phyloP scores from a whole-genome alignment of 2,888 invertebrate genomes.

The Aleiodes testaceus region DNA sequence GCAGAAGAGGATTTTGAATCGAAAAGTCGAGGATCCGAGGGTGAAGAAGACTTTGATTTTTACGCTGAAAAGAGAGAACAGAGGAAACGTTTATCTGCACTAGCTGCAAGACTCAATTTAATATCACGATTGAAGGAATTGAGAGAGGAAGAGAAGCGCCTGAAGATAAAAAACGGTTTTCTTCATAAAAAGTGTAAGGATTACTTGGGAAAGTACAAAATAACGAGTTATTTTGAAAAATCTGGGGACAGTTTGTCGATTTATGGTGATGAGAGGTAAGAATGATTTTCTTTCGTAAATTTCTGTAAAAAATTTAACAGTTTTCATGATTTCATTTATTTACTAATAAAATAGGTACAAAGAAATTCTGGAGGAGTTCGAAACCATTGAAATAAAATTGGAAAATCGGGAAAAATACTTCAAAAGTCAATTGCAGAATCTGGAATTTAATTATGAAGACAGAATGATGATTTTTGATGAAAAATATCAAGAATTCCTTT shows the following conservation, averaged over 20 bases:
- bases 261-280: conserved; percentile 38
- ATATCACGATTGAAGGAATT: conserved; percentile 47
- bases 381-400: conserved; percentile 33
- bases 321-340: too few species aligned
- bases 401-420: conserved; percentile 22
- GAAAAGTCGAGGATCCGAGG: neutral
- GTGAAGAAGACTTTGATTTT: conserved; percentile 5
- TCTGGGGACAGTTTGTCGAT: conserved; percentile 37
- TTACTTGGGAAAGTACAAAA: conserved; percentile 44
- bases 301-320: too few species aligned
- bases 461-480: conserved; percentile 35
- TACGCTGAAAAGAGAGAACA: neutral
- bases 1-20: neutral
- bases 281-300: neutral
- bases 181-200: conserved; percentile 53
- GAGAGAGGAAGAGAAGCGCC: conserved; percentile 39
- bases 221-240: conserved; percentile 48
- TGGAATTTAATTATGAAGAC: conserved; percentile 37
- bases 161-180: conserved; percentile 51
- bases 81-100: conserved; percentile 18
- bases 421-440: conserved; percentile 22
- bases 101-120: conserved; percentile 46
- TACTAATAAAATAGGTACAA: conserved; percentile 47
- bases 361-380: conserved; percentile 50
- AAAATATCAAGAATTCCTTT: conserved; percentile 41